Conservation (phyloP, 1,140 invertebrate genomes). For the Saccostrea echinata region DNA sequence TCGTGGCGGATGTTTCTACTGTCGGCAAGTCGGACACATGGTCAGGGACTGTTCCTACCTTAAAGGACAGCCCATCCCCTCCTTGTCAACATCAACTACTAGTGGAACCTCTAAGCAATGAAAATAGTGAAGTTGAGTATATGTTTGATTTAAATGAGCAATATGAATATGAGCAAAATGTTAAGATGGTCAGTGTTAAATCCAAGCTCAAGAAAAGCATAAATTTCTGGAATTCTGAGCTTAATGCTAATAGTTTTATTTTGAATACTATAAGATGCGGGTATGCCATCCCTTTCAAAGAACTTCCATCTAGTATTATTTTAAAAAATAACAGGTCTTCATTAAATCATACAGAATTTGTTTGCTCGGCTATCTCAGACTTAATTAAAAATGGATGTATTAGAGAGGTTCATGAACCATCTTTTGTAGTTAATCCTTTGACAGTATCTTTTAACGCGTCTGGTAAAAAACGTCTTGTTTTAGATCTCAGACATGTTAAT, state of each 20-base stretch:
- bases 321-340: constrained; percentile 3
- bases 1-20: too few relatives aligned
- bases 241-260: constrained; percentile 35
- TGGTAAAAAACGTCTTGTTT: not conserved
- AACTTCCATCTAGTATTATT: too few relatives aligned
- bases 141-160: constrained; percentile 25
- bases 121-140: constrained; percentile 10
- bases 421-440: too few relatives aligned
- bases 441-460: not conserved
- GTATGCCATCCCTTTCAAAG: constrained; percentile 17
- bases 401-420: not conserved
- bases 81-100: not conserved
- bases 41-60: constrained; percentile 2
- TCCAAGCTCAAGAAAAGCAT: not conserved
- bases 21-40: not conserved
- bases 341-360: too few relatives aligned
- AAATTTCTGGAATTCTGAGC: too few relatives aligned
- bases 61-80: constrained; percentile 5
- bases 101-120: too few relatives aligned
- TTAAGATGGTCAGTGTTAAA: not conserved
- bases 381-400: not conserved
- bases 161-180: not conserved
- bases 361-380: too few relatives aligned
- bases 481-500: not conserved
- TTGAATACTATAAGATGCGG: not conserved